Base-by-base conservation (phyloP, 2,888 invertebrate genomes). In the Callosobruchus maculatus region DNA sequence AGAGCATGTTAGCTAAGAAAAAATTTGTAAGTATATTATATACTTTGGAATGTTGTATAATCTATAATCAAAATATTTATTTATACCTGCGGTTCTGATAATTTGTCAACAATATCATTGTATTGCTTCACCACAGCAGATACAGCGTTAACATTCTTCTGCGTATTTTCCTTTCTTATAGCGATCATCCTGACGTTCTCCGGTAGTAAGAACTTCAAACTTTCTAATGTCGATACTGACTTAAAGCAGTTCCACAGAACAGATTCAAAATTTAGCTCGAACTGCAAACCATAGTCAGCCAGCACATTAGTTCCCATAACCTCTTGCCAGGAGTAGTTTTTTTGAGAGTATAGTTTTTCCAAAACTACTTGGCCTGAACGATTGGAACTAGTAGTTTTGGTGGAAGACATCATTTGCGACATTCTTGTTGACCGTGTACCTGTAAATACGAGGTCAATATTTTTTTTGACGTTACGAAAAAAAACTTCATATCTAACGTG, bases 171-270 rank as follows among this genome's bases (percentile, higher is more conserved):
- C 78, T 91, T 92, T 79, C 92, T 92, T 84, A 92, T 90, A 0
- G 91, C 89, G 0, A 90, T 88, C 74, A 90, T 89, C 68, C 89
- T 87, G 21, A 92, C 83, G 1, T 87, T 85, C 0, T 87, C 83
- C 0, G 91, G 90, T 70, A 93, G 80, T 49, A 87, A 82, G 77
- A 90, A 92, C 0, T 93, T 93, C 68, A 94, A 84, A 80, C 91
- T 90, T 82, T 95, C 94, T 87, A 95, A 89, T 0, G 94, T 87
- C 84, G 94, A 93, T 0, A 93, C 93, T 84, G 95, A 94, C 22
- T 90, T 90, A 79, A 94, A 91, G 0, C 92, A 87, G 74, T 91
- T 90, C 80, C 94, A 94, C 30, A 95, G 88, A 2, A 91, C 88
- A 30, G 86, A 86, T 76, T 92, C 88, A 79, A 95, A 92, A 83